Conservation (phyloP, 2,113 vertebrate species). For the Paradisaea rubra region DNA sequence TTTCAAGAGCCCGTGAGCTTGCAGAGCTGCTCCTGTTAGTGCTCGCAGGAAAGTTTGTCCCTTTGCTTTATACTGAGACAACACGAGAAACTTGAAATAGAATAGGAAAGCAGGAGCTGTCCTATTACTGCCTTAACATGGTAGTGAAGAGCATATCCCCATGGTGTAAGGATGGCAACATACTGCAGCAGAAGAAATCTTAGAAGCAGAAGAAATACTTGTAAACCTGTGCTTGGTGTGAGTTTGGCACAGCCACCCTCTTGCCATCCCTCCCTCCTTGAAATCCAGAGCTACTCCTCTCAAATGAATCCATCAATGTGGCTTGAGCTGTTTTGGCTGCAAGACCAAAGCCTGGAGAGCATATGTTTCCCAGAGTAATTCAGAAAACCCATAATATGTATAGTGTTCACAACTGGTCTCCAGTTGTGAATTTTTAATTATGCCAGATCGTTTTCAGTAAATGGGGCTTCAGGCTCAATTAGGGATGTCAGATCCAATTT, state of each 20-base stretch:
- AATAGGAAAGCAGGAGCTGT: not conserved
- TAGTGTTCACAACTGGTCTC: conserved; percentile 64
- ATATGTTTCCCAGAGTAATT: conserved; percentile 42
- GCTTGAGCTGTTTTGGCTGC: conserved; percentile 30
- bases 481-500: conserved; percentile 72
- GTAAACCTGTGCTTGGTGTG: not conserved
- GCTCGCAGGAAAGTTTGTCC: not conserved
- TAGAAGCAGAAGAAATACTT: not conserved
- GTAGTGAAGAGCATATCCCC: not conserved
- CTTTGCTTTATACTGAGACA: not conserved
- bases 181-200: not conserved
- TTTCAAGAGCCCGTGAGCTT: not conserved
- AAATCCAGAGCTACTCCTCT: not conserved
- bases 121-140: not conserved
- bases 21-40: not conserved
- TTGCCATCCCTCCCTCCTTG: not conserved
- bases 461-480: conserved; percentile 73
- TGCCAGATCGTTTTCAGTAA: conserved; percentile 73
- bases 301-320: not conserved
- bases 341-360: conserved; percentile 43
- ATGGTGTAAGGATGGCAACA: not conserved
- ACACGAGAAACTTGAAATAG: not conserved
- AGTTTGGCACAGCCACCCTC: not conserved
- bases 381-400: conserved; percentile 59
- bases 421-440: conserved; percentile 78